Percentiles rank a stretch among this genome's conserved stretches.
Conservation (phyloP, 1,140 invertebrate species). For the Vanessa tameamea region DNA sequence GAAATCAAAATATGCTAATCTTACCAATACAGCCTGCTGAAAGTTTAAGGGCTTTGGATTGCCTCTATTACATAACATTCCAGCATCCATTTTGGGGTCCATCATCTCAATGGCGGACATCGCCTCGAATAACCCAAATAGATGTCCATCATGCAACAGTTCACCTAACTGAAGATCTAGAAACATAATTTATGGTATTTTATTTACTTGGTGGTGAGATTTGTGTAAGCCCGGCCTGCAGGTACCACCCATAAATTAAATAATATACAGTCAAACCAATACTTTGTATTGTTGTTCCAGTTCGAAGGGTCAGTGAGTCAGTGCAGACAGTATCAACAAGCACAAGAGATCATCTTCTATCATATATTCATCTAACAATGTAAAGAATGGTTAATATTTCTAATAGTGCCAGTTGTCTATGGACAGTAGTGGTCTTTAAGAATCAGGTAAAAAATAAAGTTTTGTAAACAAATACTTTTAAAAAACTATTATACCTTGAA, state of each 20-base stretch:
- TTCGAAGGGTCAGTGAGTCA: too few relatives aligned
- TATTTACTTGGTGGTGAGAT: background rate
- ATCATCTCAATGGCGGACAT: constrained; percentile 99
- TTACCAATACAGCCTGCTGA: constrained; percentile 90
- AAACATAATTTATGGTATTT: constrained; percentile 30
- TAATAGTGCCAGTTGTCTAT: too few relatives aligned
- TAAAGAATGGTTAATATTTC: too few relatives aligned
- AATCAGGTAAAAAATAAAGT: too few relatives aligned
- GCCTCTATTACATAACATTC: constrained; percentile 96
- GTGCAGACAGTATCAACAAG: too few relatives aligned
- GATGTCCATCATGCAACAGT: constrained; percentile 93
- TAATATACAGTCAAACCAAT: too few relatives aligned
- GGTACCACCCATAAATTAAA: too few relatives aligned
- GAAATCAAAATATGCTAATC: constrained; percentile 12
- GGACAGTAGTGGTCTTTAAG: too few relatives aligned
- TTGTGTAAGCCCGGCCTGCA: background rate
- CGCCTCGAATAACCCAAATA: constrained; percentile 97
- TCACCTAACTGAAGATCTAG: constrained; percentile 92
- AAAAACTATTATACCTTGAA: constrained; percentile 83
- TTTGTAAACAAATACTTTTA: background rate
- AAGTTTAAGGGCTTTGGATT: constrained; percentile 93
- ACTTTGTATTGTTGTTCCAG: too few relatives aligned
- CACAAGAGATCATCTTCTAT: too few relatives aligned
- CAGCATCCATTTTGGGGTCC: constrained; percentile 99
- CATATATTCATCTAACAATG: too few relatives aligned